phyloP scores from a whole-genome alignment of 1,140 invertebrate species.

The Phenacoccus solenopsis region DNA sequence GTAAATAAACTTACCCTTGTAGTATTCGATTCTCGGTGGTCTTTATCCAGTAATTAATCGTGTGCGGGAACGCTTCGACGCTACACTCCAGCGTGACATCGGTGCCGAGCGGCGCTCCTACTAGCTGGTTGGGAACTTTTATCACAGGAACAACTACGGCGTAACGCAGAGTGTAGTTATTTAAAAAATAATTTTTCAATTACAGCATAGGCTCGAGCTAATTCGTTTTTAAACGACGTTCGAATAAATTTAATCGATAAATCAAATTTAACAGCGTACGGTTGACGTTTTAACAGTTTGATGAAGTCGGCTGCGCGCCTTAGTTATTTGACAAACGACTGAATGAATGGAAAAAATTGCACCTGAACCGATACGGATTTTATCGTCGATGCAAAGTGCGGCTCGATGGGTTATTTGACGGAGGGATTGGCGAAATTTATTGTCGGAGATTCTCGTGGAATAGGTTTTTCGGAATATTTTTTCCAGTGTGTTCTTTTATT shows the following conservation, averaged over 20 bases:
- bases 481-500: too few relatives aligned
- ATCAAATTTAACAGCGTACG: not conserved
- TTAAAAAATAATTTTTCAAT: not conserved
- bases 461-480: too few relatives aligned
- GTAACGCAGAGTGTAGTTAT: too few relatives aligned
- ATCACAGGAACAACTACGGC: constrained; percentile 69
- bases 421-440: too few relatives aligned
- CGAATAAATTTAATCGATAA: not conserved
- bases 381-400: too few relatives aligned
- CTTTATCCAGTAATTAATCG: constrained; percentile 76
- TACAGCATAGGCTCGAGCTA: not conserved
- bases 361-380: not conserved
- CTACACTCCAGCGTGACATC: constrained; percentile 78
- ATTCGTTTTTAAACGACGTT: not conserved
- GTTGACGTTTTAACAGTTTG: not conserved
- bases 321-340: not conserved
- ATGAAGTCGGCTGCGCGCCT: not conserved
- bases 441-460: too few relatives aligned
- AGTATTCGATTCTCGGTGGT: constrained; percentile 15
- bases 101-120: constrained; percentile 71
- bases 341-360: not conserved
- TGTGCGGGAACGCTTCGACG: constrained; percentile 77
- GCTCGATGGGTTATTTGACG: too few relatives aligned
- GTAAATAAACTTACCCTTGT: constrained; percentile 21
- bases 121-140: constrained; percentile 75